Evolutionary conservation across 2,888 invertebrate genomes (phyloP), one percentile per base, ranked within the genome.

Genomic region (Hemithea aestivaria): DNA sequence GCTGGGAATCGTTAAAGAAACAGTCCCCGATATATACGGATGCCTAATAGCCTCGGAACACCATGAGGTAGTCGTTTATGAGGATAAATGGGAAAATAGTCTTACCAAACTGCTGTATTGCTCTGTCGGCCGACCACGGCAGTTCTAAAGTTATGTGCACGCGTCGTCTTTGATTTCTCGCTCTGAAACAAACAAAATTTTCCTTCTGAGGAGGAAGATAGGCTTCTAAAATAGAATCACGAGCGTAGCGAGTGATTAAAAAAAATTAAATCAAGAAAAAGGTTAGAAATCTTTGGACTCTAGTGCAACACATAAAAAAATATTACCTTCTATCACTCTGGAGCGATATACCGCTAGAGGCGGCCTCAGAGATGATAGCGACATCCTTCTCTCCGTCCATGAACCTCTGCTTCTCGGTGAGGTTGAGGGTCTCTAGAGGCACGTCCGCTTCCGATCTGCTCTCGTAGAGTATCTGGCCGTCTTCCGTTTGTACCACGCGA

Each of bases 51-150:
- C n/a, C n/a, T n/a, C n/a, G n/a, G n/a, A n/a, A n/a, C n/a, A n/a
- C n/a, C n/a, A n/a, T n/a, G n/a, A n/a, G n/a, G n/a, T n/a, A n/a
- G n/a, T n/a, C n/a, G n/a, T n/a, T n/a, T n/a, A n/a, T n/a, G n/a
- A n/a, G n/a, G n/a, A n/a, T n/a, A n/a, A n/a, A n/a, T n/a, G n/a
- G n/a, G n/a, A n/a, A 16, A 16, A 16, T 4, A 16, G 3, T 16
- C 87, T 77, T 41, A 89, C 97, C 99, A 79, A 99, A 99, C 79
- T 99, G 99, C 68, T 99, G 99, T 59, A 99, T 95, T 16, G 99
- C 99, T 62, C 99, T 90, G 82, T 99, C 99, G 7, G 99, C 99
- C 45, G 97, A 98, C 99, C 99, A 99, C 0, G 99, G 99, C 62
- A 99, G 79, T 74, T 99, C 99, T 29, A 99, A 75, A 0, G 99